These are phyloP conservation scores for Ganaspis brasiliensis DNA, from an alignment of 2,888 invertebrate species.

Conservation along the genomic window DNA sequence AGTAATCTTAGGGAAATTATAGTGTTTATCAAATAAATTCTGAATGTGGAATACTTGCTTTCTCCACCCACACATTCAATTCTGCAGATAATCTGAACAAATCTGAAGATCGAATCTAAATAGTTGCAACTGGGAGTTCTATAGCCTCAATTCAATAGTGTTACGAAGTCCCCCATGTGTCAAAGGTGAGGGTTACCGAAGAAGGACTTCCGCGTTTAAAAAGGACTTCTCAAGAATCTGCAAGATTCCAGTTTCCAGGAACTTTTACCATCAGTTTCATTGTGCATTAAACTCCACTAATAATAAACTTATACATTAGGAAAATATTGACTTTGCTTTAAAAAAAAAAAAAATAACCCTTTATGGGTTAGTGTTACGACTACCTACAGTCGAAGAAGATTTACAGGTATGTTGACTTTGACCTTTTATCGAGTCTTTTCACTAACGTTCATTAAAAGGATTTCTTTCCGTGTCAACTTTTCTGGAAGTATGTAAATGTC, in stretches of 20 bases:
- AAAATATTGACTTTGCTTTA: not conserved
- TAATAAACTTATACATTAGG: not conserved
- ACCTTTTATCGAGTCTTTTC: not conserved
- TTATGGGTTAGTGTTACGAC: conserved; percentile 26
- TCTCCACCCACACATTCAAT: conserved; percentile 20
- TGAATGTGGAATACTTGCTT: not conserved
- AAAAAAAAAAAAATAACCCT: not conserved
- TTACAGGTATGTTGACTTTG: not conserved
- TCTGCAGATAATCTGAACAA: conserved; percentile 6
- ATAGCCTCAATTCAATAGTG: conserved; percentile 19
- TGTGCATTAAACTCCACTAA: not conserved
- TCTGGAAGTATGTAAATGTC: not conserved
- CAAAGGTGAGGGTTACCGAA: conserved; percentile 20
- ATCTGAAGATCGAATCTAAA: conserved; percentile 31
- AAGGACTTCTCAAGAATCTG: not conserved
- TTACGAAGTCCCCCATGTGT: conserved; percentile 6
- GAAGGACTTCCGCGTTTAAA: conserved; percentile 39
- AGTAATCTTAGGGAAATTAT: no score
- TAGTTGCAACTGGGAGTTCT: not conserved
- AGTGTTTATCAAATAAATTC: not conserved
- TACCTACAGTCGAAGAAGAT: not conserved
- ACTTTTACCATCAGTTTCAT: not conserved
- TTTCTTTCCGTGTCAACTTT: not conserved
- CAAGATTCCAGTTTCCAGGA: not conserved
- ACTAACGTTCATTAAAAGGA: not conserved